Base-by-base conservation (phyloP, 2,113 vertebrate genomes). In the Mormoops blainvillei region DNA sequence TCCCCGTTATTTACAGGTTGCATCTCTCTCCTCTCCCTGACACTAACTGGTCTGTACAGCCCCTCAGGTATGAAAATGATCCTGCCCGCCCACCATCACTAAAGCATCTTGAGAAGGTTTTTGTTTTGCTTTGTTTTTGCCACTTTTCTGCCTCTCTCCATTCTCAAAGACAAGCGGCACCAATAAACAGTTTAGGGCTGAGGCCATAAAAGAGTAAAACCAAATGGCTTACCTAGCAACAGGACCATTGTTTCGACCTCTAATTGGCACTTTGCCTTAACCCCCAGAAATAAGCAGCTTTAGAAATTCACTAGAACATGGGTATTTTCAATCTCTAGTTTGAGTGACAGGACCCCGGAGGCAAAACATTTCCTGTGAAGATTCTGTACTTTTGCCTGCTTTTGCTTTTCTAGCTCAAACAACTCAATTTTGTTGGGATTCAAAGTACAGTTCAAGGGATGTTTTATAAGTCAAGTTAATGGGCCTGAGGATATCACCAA, bases 361-460 rank as follows among this genome's bases (percentile, higher is more conserved):
- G 92, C 89, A 97, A 97, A 92, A 87, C 45, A 87, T 67, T 89
- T 96, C 74, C 84, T 86, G 14, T n/a, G 56, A 83, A 83, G 87
- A 94, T 38, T 93, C 87, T 91, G 24, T n/a, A 80, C 54, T 95
- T 88, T 71, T 93, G 45, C 48, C 36, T 81, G 65, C 20, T 91
- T 31, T 95, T 94, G 78, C 74, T 89, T 94, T 97, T 84, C 73
- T 65, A 95, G 24, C 68, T 96, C 87, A 83, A 83, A 89, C 77
- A 93, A 87, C 12, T 94, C 68, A 73, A 61, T 94, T 94, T 94
- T 94, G n/a, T 58, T 87, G n/a, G 28, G 52, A 31, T 94, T 97
- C 84, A 90, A 94, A 94, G 63, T 52, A 89, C 11, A 91, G 38
- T 92, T 97, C 74, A 89, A 87, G 43, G 52, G 50, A 85, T 28